Base-by-base conservation (phyloP, 2,888 invertebrate genomes). In the Pseudococcus viburni region DNA sequence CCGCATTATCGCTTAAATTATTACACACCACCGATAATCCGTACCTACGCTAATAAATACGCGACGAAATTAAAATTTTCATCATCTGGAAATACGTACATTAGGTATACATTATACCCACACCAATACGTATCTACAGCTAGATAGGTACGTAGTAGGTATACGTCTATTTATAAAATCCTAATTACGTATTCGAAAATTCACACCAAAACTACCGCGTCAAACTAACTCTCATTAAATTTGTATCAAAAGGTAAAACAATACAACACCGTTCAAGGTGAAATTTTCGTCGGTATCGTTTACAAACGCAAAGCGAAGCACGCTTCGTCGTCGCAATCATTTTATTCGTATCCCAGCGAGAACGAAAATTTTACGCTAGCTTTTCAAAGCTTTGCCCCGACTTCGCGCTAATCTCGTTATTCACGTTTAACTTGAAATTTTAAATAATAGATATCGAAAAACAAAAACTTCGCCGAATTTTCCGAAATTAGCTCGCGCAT, bases 221-320 rank as follows among this genome's bases (percentile, higher is more conserved):
- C 26, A 68, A 22, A 68, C 68, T 68, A 15, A 9, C 26, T 68
- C 64, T 64, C 64, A 19, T 19, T 68, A 68, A 68, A 68, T 68
- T 68, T 68, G 26, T 68, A 68, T 68, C 68, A 68, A 68, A 68
- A 68, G 26, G 68, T 26, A 68, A 68, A 68, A 68, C 68, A 68
- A 68, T 68, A 68, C 19, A 68, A 68, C 22, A 68, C 22, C 68
- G 22, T 68, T 68, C 68, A 26, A 68, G 68, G 26, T 68, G 68
- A 68, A 68, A 68, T 22, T 68, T 68, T 68, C 19, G 17, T 51
- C 51, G 17, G 51, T 12, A 51, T 17, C 51, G 51, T 51, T 15
- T 17, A 51, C 51, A 51, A 51, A 33, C 26, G 26, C 26, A 33
- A 33, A 33, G 26, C 26, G 26, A 33, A 33, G 26, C 51, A 15